Evolutionary conservation across 2,113 vertebrate genomes (phyloP), one percentile per base, ranked within the genome.

Genomic region (human (Homo sapiens)): DNA sequence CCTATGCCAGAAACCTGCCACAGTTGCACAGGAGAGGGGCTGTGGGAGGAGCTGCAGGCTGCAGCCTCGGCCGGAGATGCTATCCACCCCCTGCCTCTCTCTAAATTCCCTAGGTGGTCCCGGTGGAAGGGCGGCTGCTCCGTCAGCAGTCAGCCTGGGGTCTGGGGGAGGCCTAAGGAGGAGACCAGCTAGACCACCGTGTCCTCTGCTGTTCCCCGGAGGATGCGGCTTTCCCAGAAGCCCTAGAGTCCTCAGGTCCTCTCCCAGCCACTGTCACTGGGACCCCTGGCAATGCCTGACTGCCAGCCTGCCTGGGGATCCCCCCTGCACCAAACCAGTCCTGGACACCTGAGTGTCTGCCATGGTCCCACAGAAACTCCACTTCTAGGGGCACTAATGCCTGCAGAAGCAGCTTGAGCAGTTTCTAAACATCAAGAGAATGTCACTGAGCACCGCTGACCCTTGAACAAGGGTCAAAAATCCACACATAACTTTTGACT

Each of bases 361-460:
- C 11, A 48, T 4, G 17, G n/a, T 25, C 64, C 66, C 43, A 20
- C n/a, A 45, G 66, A 38, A 66, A 17, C 82, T 30, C 43, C 66
- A 25, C n/a, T 43, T 25, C n/a, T 32, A 0, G 2, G 4, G 6
- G 17, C 11, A 11, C 30, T 16, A 5, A 30, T 11, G 4, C 18
- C 20, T 5, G 5, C 0, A 3, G 3, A 20, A n/a, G 72, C 4
- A 5, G 43, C 75, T 16, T 20, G 45, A 66, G 18, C 45, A 14
- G 48, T 48, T 59, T 48, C 64, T 27, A 59, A 80, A 45, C n/a
- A 59, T 27, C 3, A 16, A 45, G 87, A 22, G 48, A 79, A 50
- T 16, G 64, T 30, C 50, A 0, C 0, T 22, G 66, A 6, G 45
- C 27, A 18, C 38, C 4, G 1, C 40, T 48, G 27, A 48, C 43